Base-by-base conservation (phyloP, 1,140 invertebrate genomes). In the Drosophila suzukii region DNA sequence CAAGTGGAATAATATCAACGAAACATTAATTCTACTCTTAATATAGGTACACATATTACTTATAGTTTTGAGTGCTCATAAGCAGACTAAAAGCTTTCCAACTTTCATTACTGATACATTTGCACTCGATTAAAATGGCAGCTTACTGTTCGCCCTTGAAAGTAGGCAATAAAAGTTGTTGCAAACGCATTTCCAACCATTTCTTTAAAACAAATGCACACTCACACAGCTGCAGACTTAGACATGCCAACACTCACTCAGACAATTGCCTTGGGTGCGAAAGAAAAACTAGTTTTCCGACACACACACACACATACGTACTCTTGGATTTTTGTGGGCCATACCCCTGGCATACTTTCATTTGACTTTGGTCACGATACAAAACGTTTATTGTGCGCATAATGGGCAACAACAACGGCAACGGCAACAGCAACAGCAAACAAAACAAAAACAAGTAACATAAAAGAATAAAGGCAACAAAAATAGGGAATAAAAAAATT, bases 361-460 rank as follows among this genome's bases (percentile, higher is more conserved):
- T 89, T 89, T 89, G 84, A 88, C 83, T 88, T 88, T 88, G 83
- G 83, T 88, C 80, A 88, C 83, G 83, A 88, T 89, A 88, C 75
- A 83, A 89, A 89, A 80, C 83, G 84, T 88, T 88, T 88, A 89
- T 89, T 89, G 80, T 88, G 68, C 72, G 59, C 84, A 78, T 78
- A 78, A 78, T 71, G 65, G 75, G 50, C 75, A 70, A 70, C 77
- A 74, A 60, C 63, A 81, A 63, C 63, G 56, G 44, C 43, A 58
- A 67, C 57, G 65, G 36, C n/a, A 63, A 51, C 47, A 71, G 47
- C 55, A 62, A 67, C 57, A 68, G 36, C 36, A 58, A 68, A 46
- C 46, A 61, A 71, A 65, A 59, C 46, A 77, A 75, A 65, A 75
- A 75, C 46, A 73, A 75, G 51, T 58, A 43, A 47, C 55, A 59